These are phyloP conservation scores for Lymantria monacha DNA, from an alignment of 2,888 invertebrate genomes.

Conservation along the genomic window DNA sequence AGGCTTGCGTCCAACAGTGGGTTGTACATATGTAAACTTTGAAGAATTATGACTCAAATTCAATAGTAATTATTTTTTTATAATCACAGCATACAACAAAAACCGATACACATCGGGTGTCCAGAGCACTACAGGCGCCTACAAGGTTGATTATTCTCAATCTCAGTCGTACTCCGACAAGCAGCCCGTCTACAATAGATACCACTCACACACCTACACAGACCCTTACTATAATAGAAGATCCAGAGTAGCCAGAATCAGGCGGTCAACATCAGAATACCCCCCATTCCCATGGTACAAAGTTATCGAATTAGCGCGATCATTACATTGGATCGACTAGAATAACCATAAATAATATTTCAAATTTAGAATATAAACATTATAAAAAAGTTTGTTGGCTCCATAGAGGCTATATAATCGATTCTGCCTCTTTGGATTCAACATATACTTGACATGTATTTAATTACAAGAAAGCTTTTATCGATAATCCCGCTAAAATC, in stretches of 20 bases:
- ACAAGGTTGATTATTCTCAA: slow-evolving; percentile 79
- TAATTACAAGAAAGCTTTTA: slow-evolving; percentile 49
- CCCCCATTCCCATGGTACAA: slow-evolving; percentile 91
- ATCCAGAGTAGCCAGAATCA: slow-evolving; percentile 62
- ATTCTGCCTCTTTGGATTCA: slow-evolving; percentile 70
- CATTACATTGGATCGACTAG: slow-evolving; percentile 85
- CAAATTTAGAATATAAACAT: slow-evolving; percentile 28
- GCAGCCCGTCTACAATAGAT: slow-evolving; percentile 74
- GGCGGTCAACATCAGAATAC: slow-evolving; percentile 67
- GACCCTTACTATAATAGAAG: slow-evolving; percentile 72
- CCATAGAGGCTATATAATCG: slow-evolving; percentile 56
- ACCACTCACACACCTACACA: slow-evolving; percentile 62
- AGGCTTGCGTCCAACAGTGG: no score
- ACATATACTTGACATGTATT: slow-evolving; percentile 61
- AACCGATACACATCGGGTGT: slow-evolving; percentile 61
- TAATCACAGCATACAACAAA: slow-evolving; percentile 64
- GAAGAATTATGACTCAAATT: no score
- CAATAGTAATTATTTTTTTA: slow-evolving; percentile 2
- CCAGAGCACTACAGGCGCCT: slow-evolving; percentile 73
- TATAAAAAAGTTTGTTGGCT: slow-evolving; percentile 70
- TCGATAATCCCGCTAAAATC: slow-evolving; percentile 34
- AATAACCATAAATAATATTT: slow-evolving; percentile 20
- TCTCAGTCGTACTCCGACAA: slow-evolving; percentile 68
- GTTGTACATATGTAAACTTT: no score
- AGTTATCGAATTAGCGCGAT: slow-evolving; percentile 86